Evolutionary conservation across 1,140 invertebrate genomes (phyloP), one percentile per base, ranked within the genome.

Genomic region (Parasteatoda tepidariorum): DNA sequence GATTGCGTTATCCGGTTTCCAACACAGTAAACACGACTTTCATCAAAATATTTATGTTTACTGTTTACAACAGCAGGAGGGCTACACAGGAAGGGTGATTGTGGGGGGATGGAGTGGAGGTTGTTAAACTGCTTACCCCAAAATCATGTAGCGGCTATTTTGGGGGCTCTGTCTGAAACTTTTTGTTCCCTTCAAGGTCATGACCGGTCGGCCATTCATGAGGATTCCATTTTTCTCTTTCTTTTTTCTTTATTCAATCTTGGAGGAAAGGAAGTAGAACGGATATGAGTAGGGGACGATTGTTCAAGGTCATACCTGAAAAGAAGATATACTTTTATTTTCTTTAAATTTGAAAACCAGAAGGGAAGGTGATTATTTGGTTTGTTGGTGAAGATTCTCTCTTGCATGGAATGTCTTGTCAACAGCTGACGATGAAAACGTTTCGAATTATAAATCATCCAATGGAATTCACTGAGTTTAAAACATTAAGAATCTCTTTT

Each of bases 1-100:
- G n/a, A n/a, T n/a, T n/a, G n/a, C n/a, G n/a, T n/a, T n/a, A n/a
- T n/a, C n/a, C n/a, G n/a, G n/a, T n/a, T n/a, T n/a, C n/a, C n/a
- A n/a, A n/a, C n/a, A n/a, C n/a, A n/a, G n/a, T n/a, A n/a, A n/a
- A n/a, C n/a, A n/a, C n/a, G n/a, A n/a, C n/a, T n/a, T n/a, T n/a
- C n/a, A 26, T 67, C 33, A 67, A 67, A 68, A 68, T 48, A 68
- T 68, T 68, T 41, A 28, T 68, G 66, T 68, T 68, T 68, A 68
- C 38, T 2, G 24, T 68, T 67, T 67, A 9, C 15, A 9, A 48
- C 9, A 2, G 9, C 38, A 13, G 38, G 38, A 18, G 38, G 9
- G 38, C 38, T 48, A 48, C 9, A 48, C 38, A 48, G 38, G 9
- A 48, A 48, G 4, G 38, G 4, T 2, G 38, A 4, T 0, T 0